Evolutionary conservation across 2,113 vertebrate species (phyloP).

Genomic region (Oncorhynchus kisutch): DNA sequence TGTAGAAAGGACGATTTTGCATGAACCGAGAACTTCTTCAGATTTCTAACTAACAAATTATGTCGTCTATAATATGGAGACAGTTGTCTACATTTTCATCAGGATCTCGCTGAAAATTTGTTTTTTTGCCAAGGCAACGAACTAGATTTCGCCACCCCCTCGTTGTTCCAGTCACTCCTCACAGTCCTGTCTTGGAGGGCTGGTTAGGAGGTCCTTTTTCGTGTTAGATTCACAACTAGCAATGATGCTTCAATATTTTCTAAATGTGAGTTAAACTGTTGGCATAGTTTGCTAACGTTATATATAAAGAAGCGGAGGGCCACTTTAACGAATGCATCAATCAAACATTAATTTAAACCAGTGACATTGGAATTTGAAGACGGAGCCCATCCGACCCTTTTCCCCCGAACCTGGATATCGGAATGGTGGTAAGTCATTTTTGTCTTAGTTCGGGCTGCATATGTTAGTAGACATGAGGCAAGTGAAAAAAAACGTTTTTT

Average conservation of each 20-base stretch:
- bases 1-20: too few relatives aligned
- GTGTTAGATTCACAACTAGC: not conserved
- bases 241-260: not conserved
- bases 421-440: slow-evolving; percentile 56
- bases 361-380: slow-evolving; percentile 32
- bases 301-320: not conserved
- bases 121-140: too few relatives aligned
- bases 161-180: too few relatives aligned
- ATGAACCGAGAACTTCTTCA: too few relatives aligned
- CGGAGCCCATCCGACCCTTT: slow-evolving; percentile 32
- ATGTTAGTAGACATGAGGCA: too few relatives aligned
- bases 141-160: too few relatives aligned
- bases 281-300: not conserved
- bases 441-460: not conserved
- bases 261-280: not conserved
- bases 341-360: not conserved
- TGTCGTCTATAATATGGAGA: too few relatives aligned
- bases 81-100: too few relatives aligned
- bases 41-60: too few relatives aligned
- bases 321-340: not conserved
- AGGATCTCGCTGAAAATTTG: too few relatives aligned
- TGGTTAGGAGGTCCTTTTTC: not conserved
- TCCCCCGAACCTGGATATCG: slow-evolving; percentile 39
- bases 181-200: too few relatives aligned
- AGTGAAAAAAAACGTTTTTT: too few relatives aligned